Evolutionary conservation across 1,140 invertebrate genomes (phyloP), one percentile per base, ranked within the genome.

Genomic region (Lepidurus arcticus): DNA sequence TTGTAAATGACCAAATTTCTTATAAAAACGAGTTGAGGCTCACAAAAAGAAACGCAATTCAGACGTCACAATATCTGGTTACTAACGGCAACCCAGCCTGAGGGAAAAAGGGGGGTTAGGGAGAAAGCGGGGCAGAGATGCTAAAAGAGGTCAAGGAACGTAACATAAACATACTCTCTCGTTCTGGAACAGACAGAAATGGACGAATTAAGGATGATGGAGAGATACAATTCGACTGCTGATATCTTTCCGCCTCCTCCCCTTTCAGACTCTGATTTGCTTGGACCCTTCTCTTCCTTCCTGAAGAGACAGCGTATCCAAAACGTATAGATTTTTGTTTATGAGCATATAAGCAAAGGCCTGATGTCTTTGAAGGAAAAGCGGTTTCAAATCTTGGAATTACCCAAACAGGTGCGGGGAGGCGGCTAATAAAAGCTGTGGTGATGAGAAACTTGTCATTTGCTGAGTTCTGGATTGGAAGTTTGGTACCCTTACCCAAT

Each of bases 151-250:
- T 34, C 34, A 34, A 34, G 34, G 34, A 34, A 34, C 34, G 34
- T 3, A 34, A 34, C 34, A 65, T 65, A 65, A 65, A 21, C 53
- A 65, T 65, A 65, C 53, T n/a, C 53, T 65, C 53, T 65, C 53
- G 53, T 65, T 16, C 53, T 65, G 53, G 9, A n/a, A 9, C 53
- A 13, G 53, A 65, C 53, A 65, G 53, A 65, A n/a, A 65, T 65
- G 53, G 53, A 65, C 53, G 53, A 65, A 21, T 65, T 65, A 65
- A 65, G 53, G 53, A 65, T 65, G 53, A 65, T 65, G 53, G 53
- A 65, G 9, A 65, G 53, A 65, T 65, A 21, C 53, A 65, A 65
- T 65, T 65, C 53, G 53, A 8, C 53, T 21, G 16, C 53, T 11
- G 21, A 13, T 21, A 65, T 21, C 13, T 16, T 13, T 65, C 53